These are phyloP conservation scores for Graphium colonna DNA, from an alignment of 2,888 invertebrate genomes.

Conservation along the genomic window DNA sequence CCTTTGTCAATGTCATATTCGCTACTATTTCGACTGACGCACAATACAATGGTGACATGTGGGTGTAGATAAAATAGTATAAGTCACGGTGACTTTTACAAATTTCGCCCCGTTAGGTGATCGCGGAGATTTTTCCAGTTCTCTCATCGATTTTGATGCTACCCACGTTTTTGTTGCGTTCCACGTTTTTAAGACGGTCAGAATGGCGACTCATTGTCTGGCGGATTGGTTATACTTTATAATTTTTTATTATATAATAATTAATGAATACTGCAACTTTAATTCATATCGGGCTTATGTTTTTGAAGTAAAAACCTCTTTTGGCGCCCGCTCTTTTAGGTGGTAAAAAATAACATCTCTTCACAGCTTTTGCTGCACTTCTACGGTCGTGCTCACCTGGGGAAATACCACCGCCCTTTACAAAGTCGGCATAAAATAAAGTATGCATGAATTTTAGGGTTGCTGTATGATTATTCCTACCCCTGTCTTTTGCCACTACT, in stretches of 20 bases:
- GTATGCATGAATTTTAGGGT: no score
- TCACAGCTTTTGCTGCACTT: no score
- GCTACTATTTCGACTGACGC: slow-evolving; percentile 63
- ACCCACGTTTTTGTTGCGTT: slow-evolving; percentile 41
- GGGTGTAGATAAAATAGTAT: slow-evolving; percentile 46
- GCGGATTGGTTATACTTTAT: slow-evolving; percentile 30
- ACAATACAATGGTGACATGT: slow-evolving; percentile 71
- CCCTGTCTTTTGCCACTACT: no score
- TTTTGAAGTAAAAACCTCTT: no score
- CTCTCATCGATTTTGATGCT: slow-evolving; percentile 50
- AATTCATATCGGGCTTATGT: no score
- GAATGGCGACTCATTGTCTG: slow-evolving; percentile 66
- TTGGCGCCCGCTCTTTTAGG: no score
- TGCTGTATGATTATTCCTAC: no score
- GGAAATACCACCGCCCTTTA: no score
- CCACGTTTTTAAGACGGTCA: slow-evolving; percentile 35
- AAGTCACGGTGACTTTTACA: slow-evolving; percentile 67
- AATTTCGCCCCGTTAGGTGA: slow-evolving; percentile 43
- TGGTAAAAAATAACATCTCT: no score
- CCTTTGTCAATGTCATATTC: slow-evolving; percentile 71
- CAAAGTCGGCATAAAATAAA: no score
- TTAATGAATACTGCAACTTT: slow-evolving; percentile 32
- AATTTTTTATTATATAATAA: slow-evolving; percentile 37
- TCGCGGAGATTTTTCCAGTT: slow-evolving; percentile 37
- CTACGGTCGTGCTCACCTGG: no score